A percentile compares a stretch with the other conserved stretches of the same genome.
Evolutionary conservation across 2,113 vertebrate species (phyloP).

Genomic region (Corythaeola cristata): DNA sequence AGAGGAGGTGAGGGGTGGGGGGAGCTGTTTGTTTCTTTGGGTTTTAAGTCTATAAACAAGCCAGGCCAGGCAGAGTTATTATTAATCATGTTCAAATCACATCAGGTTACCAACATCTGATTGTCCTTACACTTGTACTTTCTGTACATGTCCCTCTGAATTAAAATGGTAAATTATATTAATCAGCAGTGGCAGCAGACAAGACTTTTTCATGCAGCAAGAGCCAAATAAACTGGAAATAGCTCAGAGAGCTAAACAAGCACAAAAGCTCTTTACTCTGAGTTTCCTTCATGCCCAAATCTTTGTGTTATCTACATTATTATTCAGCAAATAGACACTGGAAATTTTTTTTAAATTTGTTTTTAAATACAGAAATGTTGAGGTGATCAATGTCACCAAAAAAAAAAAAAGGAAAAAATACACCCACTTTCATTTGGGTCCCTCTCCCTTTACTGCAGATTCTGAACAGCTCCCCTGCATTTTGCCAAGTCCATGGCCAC

Average conservation of each 20-base stretch:
- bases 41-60: not conserved
- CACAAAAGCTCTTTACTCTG: not conserved
- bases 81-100: not conserved
- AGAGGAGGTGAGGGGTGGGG: not conserved
- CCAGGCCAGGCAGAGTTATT: not conserved
- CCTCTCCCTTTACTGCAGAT: not conserved
- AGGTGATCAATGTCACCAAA: not conserved
- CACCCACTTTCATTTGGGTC: not conserved
- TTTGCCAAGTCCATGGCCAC: not conserved
- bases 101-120: not conserved
- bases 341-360: not conserved
- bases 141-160: not conserved
- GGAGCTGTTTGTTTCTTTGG: not conserved
- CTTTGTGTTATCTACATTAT: not conserved
- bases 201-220: not conserved
- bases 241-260: not conserved
- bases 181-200: not conserved
- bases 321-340: not conserved
- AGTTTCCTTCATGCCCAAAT: not conserved
- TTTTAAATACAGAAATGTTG: not conserved
- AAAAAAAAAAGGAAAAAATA: not conserved
- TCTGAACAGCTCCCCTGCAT: not conserved
- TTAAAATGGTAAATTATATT: not conserved
- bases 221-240: not conserved
- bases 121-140: not conserved